A percentile compares a stretch with the other conserved stretches of the same genome.
phyloP scores from a whole-genome alignment of 2,113 vertebrate genomes.

The Lycaon pictus region DNA sequence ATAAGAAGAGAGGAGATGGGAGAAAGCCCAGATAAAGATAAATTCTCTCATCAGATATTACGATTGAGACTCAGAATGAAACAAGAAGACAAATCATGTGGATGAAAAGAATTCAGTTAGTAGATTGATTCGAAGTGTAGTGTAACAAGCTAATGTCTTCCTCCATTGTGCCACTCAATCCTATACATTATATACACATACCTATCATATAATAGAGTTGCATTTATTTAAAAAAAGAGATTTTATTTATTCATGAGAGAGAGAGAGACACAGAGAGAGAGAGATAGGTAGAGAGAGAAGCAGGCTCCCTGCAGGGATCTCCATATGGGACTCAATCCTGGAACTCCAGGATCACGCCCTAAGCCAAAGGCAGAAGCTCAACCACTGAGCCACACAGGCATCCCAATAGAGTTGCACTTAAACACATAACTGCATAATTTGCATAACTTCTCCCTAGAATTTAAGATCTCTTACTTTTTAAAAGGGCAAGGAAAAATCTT shows the following conservation, averaged over 20 bases:
- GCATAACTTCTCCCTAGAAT: background rate
- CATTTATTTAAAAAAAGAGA: background rate
- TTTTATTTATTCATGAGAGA: too few species aligned
- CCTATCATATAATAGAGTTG: background rate
- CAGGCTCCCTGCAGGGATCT: too few species aligned
- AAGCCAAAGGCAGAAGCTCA: too few species aligned
- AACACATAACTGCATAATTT: background rate
- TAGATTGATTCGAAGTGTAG: background rate
- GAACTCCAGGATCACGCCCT: too few species aligned
- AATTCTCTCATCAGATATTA: background rate
- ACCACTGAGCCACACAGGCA: too few species aligned
- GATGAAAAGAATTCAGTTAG: background rate
- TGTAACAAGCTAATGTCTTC: background rate
- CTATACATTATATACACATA: background rate
- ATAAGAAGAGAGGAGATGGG: background rate
- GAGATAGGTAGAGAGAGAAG: too few species aligned
- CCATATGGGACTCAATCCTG: too few species aligned
- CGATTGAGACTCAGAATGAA: background rate
- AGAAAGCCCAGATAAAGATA: background rate
- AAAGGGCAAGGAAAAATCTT: background rate
- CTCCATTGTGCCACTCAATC: background rate
- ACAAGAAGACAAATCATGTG: background rate
- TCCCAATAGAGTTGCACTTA: background rate
- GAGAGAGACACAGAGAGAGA: too few species aligned
- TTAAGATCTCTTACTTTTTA: background rate